phyloP scores from a whole-genome alignment of 2,888 invertebrate species.

The Aphodius granarius region DNA sequence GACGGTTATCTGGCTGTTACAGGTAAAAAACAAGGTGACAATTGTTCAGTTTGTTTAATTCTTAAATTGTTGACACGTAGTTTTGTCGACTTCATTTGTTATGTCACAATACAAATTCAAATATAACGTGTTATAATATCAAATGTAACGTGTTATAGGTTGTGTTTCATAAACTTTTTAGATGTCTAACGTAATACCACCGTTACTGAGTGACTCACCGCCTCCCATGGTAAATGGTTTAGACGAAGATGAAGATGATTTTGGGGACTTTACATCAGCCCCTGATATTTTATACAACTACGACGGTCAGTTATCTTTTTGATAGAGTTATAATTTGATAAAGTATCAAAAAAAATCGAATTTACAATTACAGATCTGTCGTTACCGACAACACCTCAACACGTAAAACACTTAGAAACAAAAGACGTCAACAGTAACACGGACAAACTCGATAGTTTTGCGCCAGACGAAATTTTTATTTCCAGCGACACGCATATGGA shows the following conservation, averaged over 20 bases:
- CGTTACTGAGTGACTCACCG: constrained; percentile 60
- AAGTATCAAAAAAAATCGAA: not conserved
- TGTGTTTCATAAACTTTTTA: constrained; percentile 6
- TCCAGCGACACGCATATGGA: constrained; percentile 17
- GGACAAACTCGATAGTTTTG: constrained; percentile 19
- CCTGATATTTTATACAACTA: constrained; percentile 47
- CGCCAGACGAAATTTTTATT: not conserved
- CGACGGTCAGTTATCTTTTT: constrained; percentile 41
- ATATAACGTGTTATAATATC: not conserved
- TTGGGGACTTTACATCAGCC: constrained; percentile 62
- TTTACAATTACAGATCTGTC: constrained; percentile 33
- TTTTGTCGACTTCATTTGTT: not conserved
- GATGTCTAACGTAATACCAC: constrained; percentile 59
- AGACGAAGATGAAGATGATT: constrained; percentile 60
- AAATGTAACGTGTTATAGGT: not conserved
- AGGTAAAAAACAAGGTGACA: not conserved
- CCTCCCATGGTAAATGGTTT: constrained; percentile 57
- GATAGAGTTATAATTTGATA: not conserved
- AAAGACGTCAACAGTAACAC: constrained; percentile 37
- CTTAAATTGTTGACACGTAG: not conserved
- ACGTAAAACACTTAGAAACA: constrained; percentile 30
- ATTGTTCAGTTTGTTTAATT: not conserved
- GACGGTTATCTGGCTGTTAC: not conserved
- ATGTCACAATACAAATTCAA: not conserved
- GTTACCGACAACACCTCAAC: constrained; percentile 39